phyloP scores from a whole-genome alignment of 2,888 invertebrate species.

The Oscheius myriophilus region DNA sequence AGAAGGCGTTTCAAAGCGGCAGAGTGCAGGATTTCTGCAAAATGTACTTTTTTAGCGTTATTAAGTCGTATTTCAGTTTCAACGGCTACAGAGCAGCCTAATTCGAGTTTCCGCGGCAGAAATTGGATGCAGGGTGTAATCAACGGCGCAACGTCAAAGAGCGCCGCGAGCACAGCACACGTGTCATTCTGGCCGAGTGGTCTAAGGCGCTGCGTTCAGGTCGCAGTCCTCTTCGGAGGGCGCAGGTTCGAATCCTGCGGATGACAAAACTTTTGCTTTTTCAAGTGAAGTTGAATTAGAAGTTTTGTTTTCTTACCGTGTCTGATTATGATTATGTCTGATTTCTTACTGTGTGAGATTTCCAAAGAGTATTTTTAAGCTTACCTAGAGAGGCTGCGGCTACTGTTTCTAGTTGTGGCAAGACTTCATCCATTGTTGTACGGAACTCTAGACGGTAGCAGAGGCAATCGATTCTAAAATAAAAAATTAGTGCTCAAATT shows the following conservation, averaged over 20 bases:
- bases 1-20: conserved; percentile 45
- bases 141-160: too few relatives aligned
- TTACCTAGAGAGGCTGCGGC: conserved; percentile 14
- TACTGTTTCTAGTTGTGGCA: conserved; percentile 27
- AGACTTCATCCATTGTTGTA: conserved; percentile 28
- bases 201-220: conserved; percentile 81
- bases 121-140: too few relatives aligned
- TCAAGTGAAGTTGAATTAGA: neutral
- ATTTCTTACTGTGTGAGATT: neutral
- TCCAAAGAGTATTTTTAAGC: conserved; percentile 14
- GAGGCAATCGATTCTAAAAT: conserved; percentile 35
- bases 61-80: too few relatives aligned
- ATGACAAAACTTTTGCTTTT: conserved; percentile 28
- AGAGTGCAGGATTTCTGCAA: conserved; percentile 21
- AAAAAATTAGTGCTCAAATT: neutral
- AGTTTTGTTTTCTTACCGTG: neutral
- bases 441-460: conserved; percentile 34
- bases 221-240: conserved; percentile 77
- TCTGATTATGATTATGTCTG: neutral
- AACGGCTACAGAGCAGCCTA: neutral
- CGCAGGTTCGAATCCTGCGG: conserved; percentile 65
- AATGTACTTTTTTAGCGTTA: too few relatives aligned
- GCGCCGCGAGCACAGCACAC: too few relatives aligned
- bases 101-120: neutral
- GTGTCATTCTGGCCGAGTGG: conserved; percentile 66